Base-by-base conservation (phyloP, 2,888 invertebrate genomes). In the Sinodicranocentrus sp. region DNA sequence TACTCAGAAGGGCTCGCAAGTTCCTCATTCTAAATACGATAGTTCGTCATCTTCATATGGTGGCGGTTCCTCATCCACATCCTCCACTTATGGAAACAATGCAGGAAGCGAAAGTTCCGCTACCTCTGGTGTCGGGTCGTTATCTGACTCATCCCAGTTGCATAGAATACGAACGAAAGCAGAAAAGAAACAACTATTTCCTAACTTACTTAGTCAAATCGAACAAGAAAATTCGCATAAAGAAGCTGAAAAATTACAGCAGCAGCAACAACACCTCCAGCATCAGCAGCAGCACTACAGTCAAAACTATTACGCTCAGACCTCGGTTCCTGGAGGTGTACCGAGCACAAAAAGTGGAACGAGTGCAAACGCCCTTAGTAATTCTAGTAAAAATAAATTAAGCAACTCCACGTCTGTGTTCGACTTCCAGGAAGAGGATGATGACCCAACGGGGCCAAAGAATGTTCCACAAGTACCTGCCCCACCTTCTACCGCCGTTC, bases 141-240 rank as follows among this genome's bases (percentile, higher is more conserved):
- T 44, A 44, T 75, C 76, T 17, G 80, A 63, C 52, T 75, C 79
- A 0, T 79, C 72, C 2, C 76, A 68, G 44, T 76, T 67, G 59
- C 79, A 85, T 26, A 71, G 96, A 89, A 96, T 96, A 89, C 92
- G 96, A 87, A 97, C 96, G 2, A 96, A 96, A 91, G 96, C 95
- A 1, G 96, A 96, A 91, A 91, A 96, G 52, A 97, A 96, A 91
- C 92, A 91, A 77, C 52, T 89, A 39, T 89, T 88, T 76, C 89
- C 89, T 15, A 89, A 89, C 73, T 82, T 89, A 26, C 83, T 89
- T 21, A 87, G 86, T 84, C 88, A 88, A 84, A 88, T 88, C 75
- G 88, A 88, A 68, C 87, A 87, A 57, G 88, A 88, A 48, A 87
- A 88, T 79, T 86, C 87, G 19, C 86, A 80, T 71, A 85, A 86